These are phyloP conservation scores for Strix aluco DNA, from an alignment of 2,113 vertebrate species.

Conservation along the genomic window DNA sequence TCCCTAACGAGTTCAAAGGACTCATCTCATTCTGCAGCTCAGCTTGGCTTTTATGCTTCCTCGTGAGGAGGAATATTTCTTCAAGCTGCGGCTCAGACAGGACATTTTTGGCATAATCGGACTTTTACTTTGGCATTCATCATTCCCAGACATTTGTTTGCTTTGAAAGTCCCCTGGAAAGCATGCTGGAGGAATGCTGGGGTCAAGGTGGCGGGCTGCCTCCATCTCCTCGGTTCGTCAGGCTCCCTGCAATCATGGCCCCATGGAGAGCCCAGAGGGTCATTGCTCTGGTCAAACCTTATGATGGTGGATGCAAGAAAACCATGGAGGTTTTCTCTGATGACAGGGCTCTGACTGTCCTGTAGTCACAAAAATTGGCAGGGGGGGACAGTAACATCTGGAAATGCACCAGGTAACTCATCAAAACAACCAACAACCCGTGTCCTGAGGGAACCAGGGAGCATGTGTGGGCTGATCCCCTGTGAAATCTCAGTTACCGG, in stretches of 20 bases:
- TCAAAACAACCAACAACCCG: rapidly evolving
- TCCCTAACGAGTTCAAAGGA: background rate
- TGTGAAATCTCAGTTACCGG: background rate
- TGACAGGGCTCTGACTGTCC: background rate
- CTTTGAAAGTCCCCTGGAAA: background rate
- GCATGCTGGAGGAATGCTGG: background rate
- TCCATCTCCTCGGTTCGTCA: background rate
- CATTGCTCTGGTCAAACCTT: background rate
- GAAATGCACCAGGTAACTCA: background rate
- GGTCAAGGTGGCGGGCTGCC: background rate
- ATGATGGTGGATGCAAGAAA: background rate
- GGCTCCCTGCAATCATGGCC: background rate
- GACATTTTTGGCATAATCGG: background rate
- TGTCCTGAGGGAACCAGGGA: background rate
- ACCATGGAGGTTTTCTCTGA: background rate
- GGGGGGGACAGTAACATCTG: background rate
- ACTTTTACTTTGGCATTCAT: background rate
- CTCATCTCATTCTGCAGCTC: background rate
- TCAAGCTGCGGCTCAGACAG: background rate
- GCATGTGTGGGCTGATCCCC: rapidly evolving
- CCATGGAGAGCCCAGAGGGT: background rate
- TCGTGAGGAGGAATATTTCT: background rate
- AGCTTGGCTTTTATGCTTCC: background rate
- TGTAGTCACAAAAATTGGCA: background rate
- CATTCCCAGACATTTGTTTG: background rate